Base-by-base conservation (phyloP, 1,140 invertebrate species). In the Lucilia cuprina region DNA sequence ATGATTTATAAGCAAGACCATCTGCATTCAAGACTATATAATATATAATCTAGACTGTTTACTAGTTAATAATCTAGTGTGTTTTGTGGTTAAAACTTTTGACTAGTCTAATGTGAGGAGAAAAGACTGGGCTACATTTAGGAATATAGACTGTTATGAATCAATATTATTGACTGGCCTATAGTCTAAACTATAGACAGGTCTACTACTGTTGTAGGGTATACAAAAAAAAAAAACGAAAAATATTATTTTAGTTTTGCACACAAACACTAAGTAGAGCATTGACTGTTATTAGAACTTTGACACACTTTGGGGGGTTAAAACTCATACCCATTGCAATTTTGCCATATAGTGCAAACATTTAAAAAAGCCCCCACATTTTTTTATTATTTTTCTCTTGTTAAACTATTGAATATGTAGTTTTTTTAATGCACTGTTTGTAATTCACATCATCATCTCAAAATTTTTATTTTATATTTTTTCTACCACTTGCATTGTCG, bases 241-340 rank as follows among this genome's bases (percentile, higher is more conserved):
- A 14, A 75, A 34, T 41, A 41, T 41, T 41, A 41, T 41, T 41
- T 41, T 41, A 41, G 41, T 41, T 41, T 41, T 41, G 30, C 25
- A 75, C 2, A 78, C 75, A 47, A 41, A n/a, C 34, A 78, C 30
- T 80, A 80, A 80, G 41, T 80, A 49, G 77, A 80, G 21, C 77
- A 80, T 80, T 80, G 77, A 80, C 77, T 80, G 77, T 80, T 78
- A 78, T 78, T 49, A 80, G 77, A 80, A 80, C 77, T 80, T 80
- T 80, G 77, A 80, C 77, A 80, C 47, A 80, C 25, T 80, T 80
- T 80, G 41, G 21, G 77, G 41, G 41, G 41, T 80, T 49, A 19
- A 80, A 80, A 10, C 65, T 19, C 9, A 70, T 70, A 70, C n/a
- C 10, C 65, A 70, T 5, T 70, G 65, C 65, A 70, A 21, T 70